Base-by-base conservation (phyloP, 2,113 vertebrate genomes). In the Phylloscopus trochilus region DNA sequence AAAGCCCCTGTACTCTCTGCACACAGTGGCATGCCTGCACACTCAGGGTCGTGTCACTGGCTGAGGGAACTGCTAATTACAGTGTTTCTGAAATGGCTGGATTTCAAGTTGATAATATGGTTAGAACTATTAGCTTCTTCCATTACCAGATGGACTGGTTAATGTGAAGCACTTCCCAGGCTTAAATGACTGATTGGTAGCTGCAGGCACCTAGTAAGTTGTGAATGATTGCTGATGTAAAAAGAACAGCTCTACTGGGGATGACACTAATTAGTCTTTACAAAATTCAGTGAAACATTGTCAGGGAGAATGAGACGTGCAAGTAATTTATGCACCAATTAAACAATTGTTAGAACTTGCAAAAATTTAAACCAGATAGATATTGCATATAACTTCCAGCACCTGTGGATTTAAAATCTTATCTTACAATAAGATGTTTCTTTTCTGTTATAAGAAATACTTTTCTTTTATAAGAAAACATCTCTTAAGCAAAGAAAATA, bases 151-250 rank as follows among this genome's bases (percentile, higher is more conserved):
- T 89, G 89, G 74, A 74, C 51, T 87, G 46, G 51, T 66, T 82
- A 95, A 93, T 41, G 93, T 39, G 81, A 80, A 95, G 87, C 56
- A 81, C 33, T 89, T 96, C 63, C n/a, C 70, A 76, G 89, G 20
- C 51, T 93, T 83, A 94, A 92, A 90, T 86, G 59, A 88, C 76
- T 73, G 84, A 94, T 87, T 76, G 66, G 84, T 95, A 87, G 93
- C 95, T 91, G 91, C 89, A 84, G 94, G 91, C 96, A 87, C 51
- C 87, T 68, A 91, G 74, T 87, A 90, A 89, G 70, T 76, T 83
- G 87, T 87, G 93, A 95, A 95, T 90, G 78, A 95, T 83, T 82
- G 80, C 3, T 84, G 87, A 95, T 83, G 66, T 69, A 87, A 85
- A 84, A 85, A 85, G 74, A 92, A 76, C 84, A 89, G 10, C 89